Evolutionary conservation across 2,797 vertebrate genomes (phyloP), one percentile per base, ranked within the genome.

Genomic region (Spinus pinus): DNA sequence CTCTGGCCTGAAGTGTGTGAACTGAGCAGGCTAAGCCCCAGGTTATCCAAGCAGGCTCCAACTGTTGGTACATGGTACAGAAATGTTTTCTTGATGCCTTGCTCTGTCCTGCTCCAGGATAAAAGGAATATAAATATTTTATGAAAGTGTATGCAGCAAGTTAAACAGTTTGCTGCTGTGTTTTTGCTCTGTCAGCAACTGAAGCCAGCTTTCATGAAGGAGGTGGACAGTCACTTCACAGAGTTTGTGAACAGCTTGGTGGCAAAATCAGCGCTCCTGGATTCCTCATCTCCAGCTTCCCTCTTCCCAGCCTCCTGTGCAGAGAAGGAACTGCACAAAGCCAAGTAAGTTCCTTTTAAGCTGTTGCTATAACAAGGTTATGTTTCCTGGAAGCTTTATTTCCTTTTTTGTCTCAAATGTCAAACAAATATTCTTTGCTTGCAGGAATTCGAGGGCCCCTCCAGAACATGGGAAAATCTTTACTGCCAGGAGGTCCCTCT

Each of bases 181-280:
- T 58, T 79, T 85, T 79, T 7, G 65, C 86, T 90, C 88, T 60
- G 7, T 12, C 90, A 99, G 99, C 96, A 98, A 93, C 88, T 99
- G 96, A 99, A 99, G 96, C 98, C 96, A 56, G 98, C 98, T 93
- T 98, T 99, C 97, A 98, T 99, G 98, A 98, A 98, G 91, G 98
- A 99, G 94, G 98, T 99, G 64, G 98, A 99, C 94, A 98, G 96
- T 93, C 98, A 99, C 90, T 98, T 99, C 93, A 98, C 97, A 74
- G 98, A 99, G 87, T 98, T 99, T 94, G 98, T 99, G 95, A 99
- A 99, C 96, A 98, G 97, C 95, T 98, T 99, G 53, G 98, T 99
- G 31, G 99, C 99, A 73, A 99, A 99, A 94, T 98, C 98, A 0
- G 94, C 98, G 6, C 96, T 97, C 31, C 91, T 99, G 92, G 99